Evolutionary conservation across 2,113 vertebrate genomes (phyloP).

Genomic region (Montifringilla adamsi): DNA sequence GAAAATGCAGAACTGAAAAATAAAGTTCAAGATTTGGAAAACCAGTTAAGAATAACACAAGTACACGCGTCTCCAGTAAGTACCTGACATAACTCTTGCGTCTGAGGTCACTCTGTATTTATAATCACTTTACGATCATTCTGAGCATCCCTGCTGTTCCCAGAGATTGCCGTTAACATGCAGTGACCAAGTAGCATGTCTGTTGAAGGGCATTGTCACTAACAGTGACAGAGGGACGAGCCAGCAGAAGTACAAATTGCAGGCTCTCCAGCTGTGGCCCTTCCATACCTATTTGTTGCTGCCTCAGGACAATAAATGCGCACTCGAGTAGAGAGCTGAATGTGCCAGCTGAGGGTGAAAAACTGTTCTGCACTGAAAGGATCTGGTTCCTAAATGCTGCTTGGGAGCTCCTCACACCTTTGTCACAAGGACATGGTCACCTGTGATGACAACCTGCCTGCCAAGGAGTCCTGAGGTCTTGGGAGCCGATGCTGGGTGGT

Average conservation of each 20-base stretch:
- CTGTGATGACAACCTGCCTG: background rate
- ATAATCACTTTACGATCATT: background rate
- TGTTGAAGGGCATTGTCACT: background rate
- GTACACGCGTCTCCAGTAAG: conserved; percentile 84
- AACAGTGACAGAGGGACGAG: background rate
- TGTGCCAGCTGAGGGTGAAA: background rate
- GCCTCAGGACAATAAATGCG: background rate
- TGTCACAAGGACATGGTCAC: background rate
- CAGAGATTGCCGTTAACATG: background rate
- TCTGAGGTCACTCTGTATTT: background rate
- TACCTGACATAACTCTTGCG: background rate
- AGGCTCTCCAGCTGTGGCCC: background rate
- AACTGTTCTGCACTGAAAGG: background rate
- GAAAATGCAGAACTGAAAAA: conserved; percentile 95
- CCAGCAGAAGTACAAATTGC: background rate
- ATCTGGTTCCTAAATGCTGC: background rate
- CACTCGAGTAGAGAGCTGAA: background rate
- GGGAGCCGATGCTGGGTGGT: fast-evolving
- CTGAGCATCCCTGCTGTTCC: background rate
- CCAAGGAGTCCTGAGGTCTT: background rate
- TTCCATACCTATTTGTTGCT: background rate
- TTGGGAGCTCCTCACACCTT: background rate
- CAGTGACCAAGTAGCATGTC: background rate
- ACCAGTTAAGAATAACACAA: conserved; percentile 87
- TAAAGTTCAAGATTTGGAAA: conserved; percentile 92